Evolutionary conservation across 2,888 invertebrate species (phyloP).

Genomic region (Amphipyra berbera): DNA sequence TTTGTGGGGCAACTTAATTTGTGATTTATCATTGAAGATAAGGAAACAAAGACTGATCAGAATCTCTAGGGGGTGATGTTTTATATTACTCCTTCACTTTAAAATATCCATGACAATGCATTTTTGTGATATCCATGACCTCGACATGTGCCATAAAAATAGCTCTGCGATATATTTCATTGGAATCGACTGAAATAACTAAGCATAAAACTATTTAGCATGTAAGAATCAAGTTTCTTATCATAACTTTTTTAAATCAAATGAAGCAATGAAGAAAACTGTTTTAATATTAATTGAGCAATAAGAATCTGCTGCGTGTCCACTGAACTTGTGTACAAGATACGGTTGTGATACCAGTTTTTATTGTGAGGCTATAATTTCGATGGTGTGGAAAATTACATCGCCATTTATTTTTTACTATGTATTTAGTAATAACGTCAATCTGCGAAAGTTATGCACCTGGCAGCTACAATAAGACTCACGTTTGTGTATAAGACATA

Average conservation of each 20-base stretch:
- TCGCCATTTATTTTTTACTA: slow-evolving; percentile 49
- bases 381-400: slow-evolving; percentile 32
- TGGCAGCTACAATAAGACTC: slow-evolving; percentile 56
- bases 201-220: no score
- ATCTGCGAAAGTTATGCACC: slow-evolving; percentile 47
- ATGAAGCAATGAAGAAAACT: slow-evolving; percentile 37
- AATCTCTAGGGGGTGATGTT: slow-evolving; percentile 68
- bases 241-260: slow-evolving; percentile 23
- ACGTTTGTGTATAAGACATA: slow-evolving; percentile 48
- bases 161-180: slow-evolving; percentile 52
- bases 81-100: slow-evolving; percentile 46
- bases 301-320: slow-evolving; percentile 49
- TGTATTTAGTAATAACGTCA: slow-evolving; percentile 44
- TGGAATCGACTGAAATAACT: slow-evolving; percentile 68
- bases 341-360: slow-evolving; percentile 60
- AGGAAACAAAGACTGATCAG: slow-evolving; percentile 77
- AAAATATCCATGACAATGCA: slow-evolving; percentile 73
- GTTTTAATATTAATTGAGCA: slow-evolving; percentile 38
- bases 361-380: slow-evolving; percentile 60
- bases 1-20: slow-evolving; percentile 38
- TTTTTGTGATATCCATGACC: slow-evolving; percentile 73
- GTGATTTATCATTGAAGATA: slow-evolving; percentile 56
- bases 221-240: slow-evolving; percentile 60
- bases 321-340: slow-evolving; percentile 54
- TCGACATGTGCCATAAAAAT: slow-evolving; percentile 73